A percentile compares a stretch with the other conserved stretches of the same genome.
phyloP scores from a whole-genome alignment of 2,888 invertebrate genomes.

The Drosophila colorata region DNA sequence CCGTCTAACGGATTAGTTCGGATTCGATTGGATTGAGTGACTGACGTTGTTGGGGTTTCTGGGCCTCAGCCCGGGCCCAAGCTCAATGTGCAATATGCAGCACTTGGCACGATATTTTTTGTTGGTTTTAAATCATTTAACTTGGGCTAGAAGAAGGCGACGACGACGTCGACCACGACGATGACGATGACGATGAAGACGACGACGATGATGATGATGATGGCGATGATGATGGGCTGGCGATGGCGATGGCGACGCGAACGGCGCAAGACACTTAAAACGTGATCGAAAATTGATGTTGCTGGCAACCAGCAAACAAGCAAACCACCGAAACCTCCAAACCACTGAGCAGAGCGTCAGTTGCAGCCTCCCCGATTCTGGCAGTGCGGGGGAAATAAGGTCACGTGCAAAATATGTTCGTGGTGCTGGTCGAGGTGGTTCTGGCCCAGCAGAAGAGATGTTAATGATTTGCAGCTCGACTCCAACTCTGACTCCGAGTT shows the following conservation, averaged over 20 bases:
- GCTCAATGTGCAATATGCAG: conserved; percentile 75
- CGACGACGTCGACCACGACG: conserved; percentile 28
- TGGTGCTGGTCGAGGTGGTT: conserved; percentile 62
- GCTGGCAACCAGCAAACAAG: conserved; percentile 49
- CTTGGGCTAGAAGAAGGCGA: conserved; percentile 62
- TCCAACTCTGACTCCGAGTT: conserved; percentile 6
- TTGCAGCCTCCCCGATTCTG: conserved; percentile 44
- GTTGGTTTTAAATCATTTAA: conserved; percentile 81
- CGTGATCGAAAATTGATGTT: conserved; percentile 82
- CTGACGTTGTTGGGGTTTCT: conserved; percentile 61
- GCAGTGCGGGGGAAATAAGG: conserved; percentile 79
- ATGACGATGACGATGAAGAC: conserved; percentile 15
- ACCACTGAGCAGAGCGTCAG: conserved; percentile 12
- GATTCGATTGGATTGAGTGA: conserved; percentile 67
- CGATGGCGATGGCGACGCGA: conserved; percentile 48
- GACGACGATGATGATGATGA: conserved; percentile 29
- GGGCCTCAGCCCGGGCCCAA: conserved; percentile 14
- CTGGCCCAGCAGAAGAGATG: conserved; percentile 70
- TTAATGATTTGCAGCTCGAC: conserved; percentile 76
- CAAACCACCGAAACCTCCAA: conserved; percentile 46
- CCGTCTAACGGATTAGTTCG: conserved; percentile 66
- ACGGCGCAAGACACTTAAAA: conserved; percentile 79
- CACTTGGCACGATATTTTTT: conserved; percentile 80
- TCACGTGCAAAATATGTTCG: conserved; percentile 79
- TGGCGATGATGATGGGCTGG: conserved; percentile 43